Conservation (phyloP, 2,113 vertebrate genomes). For the Hippotragus niger region DNA sequence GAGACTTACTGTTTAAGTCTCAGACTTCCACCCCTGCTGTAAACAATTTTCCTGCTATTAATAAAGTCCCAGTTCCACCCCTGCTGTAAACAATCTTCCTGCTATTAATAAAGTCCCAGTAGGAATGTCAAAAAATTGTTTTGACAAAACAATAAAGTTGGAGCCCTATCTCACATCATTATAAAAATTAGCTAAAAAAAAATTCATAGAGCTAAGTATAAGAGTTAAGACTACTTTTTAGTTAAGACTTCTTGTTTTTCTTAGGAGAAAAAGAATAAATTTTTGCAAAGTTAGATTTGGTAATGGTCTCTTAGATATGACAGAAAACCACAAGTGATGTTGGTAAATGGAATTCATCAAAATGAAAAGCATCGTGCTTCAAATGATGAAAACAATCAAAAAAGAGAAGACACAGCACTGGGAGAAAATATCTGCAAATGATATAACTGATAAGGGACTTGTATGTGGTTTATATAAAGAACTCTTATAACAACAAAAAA, state of each 20-base stretch:
- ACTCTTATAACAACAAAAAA: not conserved
- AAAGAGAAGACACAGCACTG: not conserved
- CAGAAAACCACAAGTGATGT: not conserved
- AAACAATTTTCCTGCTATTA: slow-evolving; percentile 56
- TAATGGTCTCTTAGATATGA: not conserved
- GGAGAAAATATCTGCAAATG: not conserved
- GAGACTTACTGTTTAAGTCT: slow-evolving; percentile 23
- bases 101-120: slow-evolving; percentile 53
- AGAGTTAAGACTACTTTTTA: not conserved
- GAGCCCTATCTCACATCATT: not conserved
- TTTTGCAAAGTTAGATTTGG: not conserved
- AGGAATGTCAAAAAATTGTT: not conserved
- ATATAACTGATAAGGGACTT: not conserved
- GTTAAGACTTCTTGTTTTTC: not conserved
- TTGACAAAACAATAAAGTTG: not conserved
- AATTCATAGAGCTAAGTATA: not conserved
- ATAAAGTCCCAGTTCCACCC: not conserved
- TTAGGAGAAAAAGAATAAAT: not conserved
- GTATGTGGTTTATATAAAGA: not conserved
- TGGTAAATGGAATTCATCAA: not conserved
- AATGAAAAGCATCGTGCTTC: not conserved
- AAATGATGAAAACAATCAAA: not conserved
- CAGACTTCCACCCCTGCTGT: not conserved
- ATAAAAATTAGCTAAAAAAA: not conserved
- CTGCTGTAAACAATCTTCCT: slow-evolving; percentile 30